These are phyloP conservation scores for Drosophila mimetica DNA, from an alignment of 2,888 invertebrate species.

Conservation along the genomic window DNA sequence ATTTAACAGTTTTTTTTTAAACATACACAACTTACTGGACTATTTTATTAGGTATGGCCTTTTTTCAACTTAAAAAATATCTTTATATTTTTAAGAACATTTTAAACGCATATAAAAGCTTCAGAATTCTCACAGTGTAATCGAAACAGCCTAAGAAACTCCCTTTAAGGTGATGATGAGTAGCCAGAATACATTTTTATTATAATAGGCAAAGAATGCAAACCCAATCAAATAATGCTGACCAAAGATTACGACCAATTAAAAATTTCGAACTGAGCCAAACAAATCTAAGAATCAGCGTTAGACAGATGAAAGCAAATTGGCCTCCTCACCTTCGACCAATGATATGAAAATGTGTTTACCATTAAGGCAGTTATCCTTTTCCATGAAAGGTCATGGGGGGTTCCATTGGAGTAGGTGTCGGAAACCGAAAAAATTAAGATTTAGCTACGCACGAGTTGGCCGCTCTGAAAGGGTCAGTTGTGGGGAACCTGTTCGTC, in stretches of 20 bases:
- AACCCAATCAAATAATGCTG: conserved; percentile 26
- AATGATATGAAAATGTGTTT: conserved; percentile 25
- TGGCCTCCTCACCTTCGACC: too few species aligned
- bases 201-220: conserved; percentile 39
- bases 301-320: too few species aligned
- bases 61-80: too few species aligned
- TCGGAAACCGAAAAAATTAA: conserved; percentile 53
- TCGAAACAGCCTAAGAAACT: not conserved
- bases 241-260: conserved; percentile 64
- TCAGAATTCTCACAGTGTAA: too few species aligned
- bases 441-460: conserved; percentile 62
- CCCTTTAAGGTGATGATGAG: conserved; percentile 46
- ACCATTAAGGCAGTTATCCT: not conserved
- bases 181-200: conserved; percentile 65
- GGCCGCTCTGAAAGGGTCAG: conserved; percentile 53
- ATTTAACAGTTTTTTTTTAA: too few species aligned
- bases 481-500: not conserved
- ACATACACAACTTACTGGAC: too few species aligned
- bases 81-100: too few species aligned
- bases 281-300: conserved; percentile 30
- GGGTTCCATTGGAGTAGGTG: conserved; percentile 10
- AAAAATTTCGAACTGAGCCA: conserved; percentile 59
- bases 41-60: too few species aligned
- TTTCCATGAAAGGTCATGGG: not conserved
- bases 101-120: too few species aligned